phyloP scores from a whole-genome alignment of 2,888 invertebrate genomes.

The Lordiphosa fenestrarum region DNA sequence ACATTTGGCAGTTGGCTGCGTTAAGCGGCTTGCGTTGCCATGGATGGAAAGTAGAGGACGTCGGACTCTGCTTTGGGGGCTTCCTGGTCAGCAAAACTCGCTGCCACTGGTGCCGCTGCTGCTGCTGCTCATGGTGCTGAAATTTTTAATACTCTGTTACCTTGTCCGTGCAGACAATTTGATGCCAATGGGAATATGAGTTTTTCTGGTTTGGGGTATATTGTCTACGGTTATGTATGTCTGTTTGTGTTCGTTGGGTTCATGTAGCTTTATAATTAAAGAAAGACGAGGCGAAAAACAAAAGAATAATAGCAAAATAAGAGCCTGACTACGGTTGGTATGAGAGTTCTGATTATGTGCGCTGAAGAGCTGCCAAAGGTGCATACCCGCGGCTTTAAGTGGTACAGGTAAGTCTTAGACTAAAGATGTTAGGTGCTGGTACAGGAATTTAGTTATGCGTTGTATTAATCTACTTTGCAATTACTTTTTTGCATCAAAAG shows the following conservation, averaged over 20 bases:
- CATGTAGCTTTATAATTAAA: conserved; percentile 62
- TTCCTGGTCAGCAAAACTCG: conserved; percentile 44
- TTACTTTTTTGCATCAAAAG: too few species aligned
- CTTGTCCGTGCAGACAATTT: conserved; percentile 66
- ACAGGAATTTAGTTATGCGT: too few species aligned
- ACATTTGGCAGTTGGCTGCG: conserved; percentile 73
- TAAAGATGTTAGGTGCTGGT: too few species aligned
- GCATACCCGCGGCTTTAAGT: conserved; percentile 28
- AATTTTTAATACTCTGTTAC: conserved; percentile 72
- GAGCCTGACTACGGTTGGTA: conserved; percentile 61
- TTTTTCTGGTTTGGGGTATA: conserved; percentile 16
- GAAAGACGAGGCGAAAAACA: conserved; percentile 51
- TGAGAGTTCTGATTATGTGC: conserved; percentile 25
- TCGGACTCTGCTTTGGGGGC: conserved; percentile 5
- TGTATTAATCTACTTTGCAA: too few species aligned
- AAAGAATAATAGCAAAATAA: conserved; percentile 44
- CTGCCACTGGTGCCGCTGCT: conserved; percentile 11
- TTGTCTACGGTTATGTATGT: not conserved
- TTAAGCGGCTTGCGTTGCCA: conserved; percentile 72
- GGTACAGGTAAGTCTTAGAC: conserved; percentile 3
- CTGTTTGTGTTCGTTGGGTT: conserved; percentile 7
- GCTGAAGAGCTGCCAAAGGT: conserved; percentile 11
- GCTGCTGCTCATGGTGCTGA: conserved; percentile 55
- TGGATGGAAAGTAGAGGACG: conserved; percentile 30
- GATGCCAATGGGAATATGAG: conserved; percentile 55